phyloP scores from a whole-genome alignment of 1,140 invertebrate species.

The Lepidotrigona ventralis region DNA sequence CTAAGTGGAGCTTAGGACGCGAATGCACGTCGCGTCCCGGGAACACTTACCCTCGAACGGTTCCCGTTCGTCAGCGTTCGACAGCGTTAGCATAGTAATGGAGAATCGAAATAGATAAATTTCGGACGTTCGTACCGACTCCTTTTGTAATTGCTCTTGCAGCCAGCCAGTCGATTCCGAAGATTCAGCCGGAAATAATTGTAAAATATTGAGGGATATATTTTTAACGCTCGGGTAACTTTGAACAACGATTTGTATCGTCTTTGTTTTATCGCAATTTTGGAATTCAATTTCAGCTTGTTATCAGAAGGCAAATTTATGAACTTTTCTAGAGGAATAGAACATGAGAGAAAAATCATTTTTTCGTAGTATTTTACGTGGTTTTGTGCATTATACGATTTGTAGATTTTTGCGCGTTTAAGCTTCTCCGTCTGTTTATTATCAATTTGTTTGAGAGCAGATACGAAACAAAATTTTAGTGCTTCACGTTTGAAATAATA shows the following conservation, averaged over 20 bases:
- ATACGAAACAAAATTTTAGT: not conserved
- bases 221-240: no score
- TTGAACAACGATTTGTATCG: no score
- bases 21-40: conserved; percentile 35
- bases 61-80: conserved; percentile 41
- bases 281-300: no score
- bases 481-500: not conserved
- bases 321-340: no score
- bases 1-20: conserved; percentile 33
- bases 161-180: not conserved
- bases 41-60: not conserved
- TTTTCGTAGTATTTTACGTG: no score
- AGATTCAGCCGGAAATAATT: not conserved
- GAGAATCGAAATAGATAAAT: not conserved
- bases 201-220: no score
- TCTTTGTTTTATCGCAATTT: no score
- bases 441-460: no score
- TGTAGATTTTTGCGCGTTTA: no score
- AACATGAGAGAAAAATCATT: no score
- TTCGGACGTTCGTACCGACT: not conserved
- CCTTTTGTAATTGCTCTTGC: not conserved
- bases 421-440: no score
- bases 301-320: not conserved
- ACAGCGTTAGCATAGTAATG: not conserved
- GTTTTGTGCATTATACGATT: no score